These are phyloP conservation scores for Oryzias sinensis DNA, from an alignment of 2,797 vertebrate species.

Conservation along the genomic window DNA sequence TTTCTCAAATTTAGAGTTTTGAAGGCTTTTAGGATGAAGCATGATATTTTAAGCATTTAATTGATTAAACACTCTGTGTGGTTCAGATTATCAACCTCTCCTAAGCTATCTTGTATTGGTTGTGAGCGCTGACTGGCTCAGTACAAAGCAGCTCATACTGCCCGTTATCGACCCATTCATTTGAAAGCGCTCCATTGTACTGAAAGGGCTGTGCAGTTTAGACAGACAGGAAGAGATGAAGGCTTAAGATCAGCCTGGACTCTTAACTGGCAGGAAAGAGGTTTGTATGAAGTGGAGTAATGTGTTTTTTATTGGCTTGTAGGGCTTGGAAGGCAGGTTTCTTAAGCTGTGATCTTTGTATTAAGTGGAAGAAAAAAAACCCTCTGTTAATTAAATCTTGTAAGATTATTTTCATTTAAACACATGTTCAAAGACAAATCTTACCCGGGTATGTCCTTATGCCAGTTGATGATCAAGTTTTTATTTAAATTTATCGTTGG, in stretches of 20 bases:
- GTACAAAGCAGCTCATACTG: slow-evolving; percentile 80
- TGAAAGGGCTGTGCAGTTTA: slow-evolving; percentile 79
- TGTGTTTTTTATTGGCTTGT: slow-evolving; percentile 82
- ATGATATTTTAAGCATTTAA: slow-evolving; percentile 24
- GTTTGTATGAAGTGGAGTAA: slow-evolving; percentile 78
- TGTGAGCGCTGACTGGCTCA: slow-evolving; percentile 62
- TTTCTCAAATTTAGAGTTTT: slow-evolving; percentile 9
- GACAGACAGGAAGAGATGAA: slow-evolving; percentile 81
- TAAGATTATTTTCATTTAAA: slow-evolving; percentile 5
- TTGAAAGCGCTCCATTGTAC: slow-evolving; percentile 81
- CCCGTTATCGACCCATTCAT: slow-evolving; percentile 81
- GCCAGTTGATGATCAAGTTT: too few relatives aligned
- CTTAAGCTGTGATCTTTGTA: slow-evolving; percentile 30
- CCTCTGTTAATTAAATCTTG: background rate
- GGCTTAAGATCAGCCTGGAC: slow-evolving; percentile 74
- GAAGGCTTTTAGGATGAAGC: slow-evolving; percentile 21
- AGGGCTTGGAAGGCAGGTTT: slow-evolving; percentile 6
- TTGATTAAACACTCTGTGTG: slow-evolving; percentile 40
- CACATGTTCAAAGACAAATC: too few relatives aligned
- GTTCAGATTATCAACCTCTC: slow-evolving; percentile 34
- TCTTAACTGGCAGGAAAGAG: slow-evolving; percentile 82
- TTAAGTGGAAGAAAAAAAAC: background rate
- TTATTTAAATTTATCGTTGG: too few relatives aligned
- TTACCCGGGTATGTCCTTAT: too few relatives aligned
- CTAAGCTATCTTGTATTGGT: slow-evolving; percentile 58